These are phyloP conservation scores for Bombus waltoni DNA, from an alignment of 1,140 invertebrate species.

Conservation along the genomic window DNA sequence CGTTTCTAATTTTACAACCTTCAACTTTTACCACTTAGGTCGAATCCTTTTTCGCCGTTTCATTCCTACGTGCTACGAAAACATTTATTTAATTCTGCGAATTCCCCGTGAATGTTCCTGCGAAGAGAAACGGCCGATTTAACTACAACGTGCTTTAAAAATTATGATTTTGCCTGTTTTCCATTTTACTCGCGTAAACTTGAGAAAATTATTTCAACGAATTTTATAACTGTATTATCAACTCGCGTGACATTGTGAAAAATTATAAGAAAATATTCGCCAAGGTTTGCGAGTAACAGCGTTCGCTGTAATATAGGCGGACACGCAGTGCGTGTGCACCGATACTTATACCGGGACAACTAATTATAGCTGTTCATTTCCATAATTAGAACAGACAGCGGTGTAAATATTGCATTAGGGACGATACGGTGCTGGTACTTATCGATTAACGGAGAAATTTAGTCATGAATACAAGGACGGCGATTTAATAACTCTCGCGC, in stretches of 20 bases:
- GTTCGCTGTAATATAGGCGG: not conserved
- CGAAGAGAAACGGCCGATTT: not conserved
- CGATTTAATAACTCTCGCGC: not conserved
- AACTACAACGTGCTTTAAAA: not conserved
- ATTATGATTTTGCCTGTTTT: not conserved
- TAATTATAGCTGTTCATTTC: slow-evolving; percentile 61
- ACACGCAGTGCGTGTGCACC: not conserved
- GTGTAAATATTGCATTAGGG: slow-evolving; percentile 55
- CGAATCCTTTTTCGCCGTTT: not conserved
- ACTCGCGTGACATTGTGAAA: not conserved
- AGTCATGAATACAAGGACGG: slow-evolving; percentile 2
- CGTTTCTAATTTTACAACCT: slow-evolving; percentile 12
- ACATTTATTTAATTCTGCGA: not conserved
- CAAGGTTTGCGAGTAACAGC: not conserved
- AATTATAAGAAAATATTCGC: not conserved
- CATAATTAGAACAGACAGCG: slow-evolving; percentile 54
- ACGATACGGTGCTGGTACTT: not conserved
- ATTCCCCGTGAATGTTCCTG: not conserved
- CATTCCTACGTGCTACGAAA: not conserved
- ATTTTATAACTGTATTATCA: not conserved
- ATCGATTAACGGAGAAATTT: slow-evolving; percentile 32
- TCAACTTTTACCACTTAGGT: slow-evolving; percentile 36
- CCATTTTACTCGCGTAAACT: not conserved
- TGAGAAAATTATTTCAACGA: not conserved
- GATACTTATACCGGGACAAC: slow-evolving; percentile 20